Base-by-base conservation (phyloP, 1,140 invertebrate species). In the Halesus radiatus region DNA sequence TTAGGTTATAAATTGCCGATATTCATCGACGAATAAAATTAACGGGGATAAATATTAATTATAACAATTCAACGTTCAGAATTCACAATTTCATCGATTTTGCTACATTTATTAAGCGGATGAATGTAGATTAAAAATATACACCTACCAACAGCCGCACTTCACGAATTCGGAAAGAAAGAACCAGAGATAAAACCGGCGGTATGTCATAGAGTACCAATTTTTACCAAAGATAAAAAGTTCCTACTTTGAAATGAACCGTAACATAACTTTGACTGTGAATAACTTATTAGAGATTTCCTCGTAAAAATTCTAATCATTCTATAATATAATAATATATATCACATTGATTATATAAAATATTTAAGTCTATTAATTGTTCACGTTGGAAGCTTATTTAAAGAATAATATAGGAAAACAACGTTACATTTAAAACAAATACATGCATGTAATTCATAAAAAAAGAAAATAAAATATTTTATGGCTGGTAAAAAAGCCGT, bases 121-220 rank as follows among this genome's bases (percentile, higher is more conserved):
- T 79, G 78, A 79, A 66, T 79, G 18, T 23, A 60, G 78, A 79
- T 79, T 74, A 56, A 62, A 76, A 76, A 29, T 50, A 73, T 80
- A 52, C 73, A 77, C 74, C 75, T 77, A 80, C 79, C 79, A 66
- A 76, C 79, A 80, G 79, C 58, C 58, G 62, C 79, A 76, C 70
- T 80, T 75, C 79, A 76, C 79, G 72, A 62, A 75, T 64, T 37
- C 73, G 66, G 79, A 80, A 80, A 80, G 79, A 76, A 73, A 80
- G 60, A 22, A 75, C 78, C 78, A 79, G 10, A 79, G 70, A 79
- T 23, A 74, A 79, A 68, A 78, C 18, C 13, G 18, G 20, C 16
- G 7, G 13, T 16, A 53, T 32, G 45, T 26, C 76, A 78, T 78
- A 78, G 76, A 78, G 18, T 22, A 26, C 7, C 3, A 37, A 58